Conservation (phyloP, 2,797 vertebrate species). For the Miichthys miiuy region DNA sequence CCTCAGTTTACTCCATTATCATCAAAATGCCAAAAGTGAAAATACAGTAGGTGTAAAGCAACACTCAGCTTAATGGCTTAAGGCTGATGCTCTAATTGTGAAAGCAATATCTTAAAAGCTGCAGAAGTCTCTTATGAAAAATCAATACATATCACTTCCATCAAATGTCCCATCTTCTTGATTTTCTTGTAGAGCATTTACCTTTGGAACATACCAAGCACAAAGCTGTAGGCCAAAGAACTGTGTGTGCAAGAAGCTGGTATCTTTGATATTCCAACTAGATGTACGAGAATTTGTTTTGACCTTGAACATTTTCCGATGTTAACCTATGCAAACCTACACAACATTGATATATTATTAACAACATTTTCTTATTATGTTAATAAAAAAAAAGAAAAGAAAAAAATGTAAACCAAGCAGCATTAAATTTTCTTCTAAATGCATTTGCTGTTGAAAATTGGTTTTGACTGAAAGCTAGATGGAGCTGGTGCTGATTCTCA, state of each 20-base stretch:
- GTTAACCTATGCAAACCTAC: not conserved
- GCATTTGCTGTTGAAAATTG: not conserved
- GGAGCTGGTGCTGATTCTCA: not conserved
- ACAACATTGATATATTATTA: not conserved
- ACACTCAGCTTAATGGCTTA: conserved; percentile 71
- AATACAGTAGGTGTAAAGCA: conserved; percentile 70
- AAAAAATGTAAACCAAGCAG: not conserved
- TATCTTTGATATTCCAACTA: not conserved
- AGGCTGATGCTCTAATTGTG: conserved; percentile 78
- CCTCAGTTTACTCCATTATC: conserved; percentile 59
- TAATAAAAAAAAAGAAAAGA: not conserved
- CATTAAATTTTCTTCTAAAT: not conserved
- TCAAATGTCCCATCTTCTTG: conserved; percentile 64
- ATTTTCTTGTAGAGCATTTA: conserved; percentile 55
- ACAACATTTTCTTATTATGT: not conserved
- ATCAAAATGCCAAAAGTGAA: conserved; percentile 68
- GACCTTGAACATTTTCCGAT: not conserved
- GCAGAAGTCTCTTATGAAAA: conserved; percentile 75
- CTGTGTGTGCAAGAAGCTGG: not conserved
- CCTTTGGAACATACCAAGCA: conserved; percentile 8
- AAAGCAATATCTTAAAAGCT: conserved; percentile 85
- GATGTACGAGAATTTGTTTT: not conserved
- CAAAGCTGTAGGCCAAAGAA: not conserved
- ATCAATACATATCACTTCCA: conserved; percentile 79
- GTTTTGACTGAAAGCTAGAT: not conserved